These are phyloP conservation scores for Orthonevra nobilis DNA, from an alignment of 2,888 invertebrate genomes.

Conservation along the genomic window DNA sequence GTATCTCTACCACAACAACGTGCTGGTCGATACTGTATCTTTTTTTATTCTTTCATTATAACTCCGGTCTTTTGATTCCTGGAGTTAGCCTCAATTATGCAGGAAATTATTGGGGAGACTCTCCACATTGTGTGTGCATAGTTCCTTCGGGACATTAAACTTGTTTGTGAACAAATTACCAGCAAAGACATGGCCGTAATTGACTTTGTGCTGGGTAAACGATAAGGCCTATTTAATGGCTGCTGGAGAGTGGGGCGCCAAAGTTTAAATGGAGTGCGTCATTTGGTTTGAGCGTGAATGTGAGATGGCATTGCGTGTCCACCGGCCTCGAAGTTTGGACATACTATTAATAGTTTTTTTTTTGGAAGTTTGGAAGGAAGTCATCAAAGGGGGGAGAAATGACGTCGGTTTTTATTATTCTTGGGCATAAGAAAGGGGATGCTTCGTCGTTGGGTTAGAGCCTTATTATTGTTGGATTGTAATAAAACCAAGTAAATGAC, in stretches of 20 bases:
- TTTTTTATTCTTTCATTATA: not conserved
- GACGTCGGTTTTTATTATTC: too few species aligned
- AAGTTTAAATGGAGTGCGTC: conserved; percentile 6
- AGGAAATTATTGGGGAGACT: conserved; percentile 7
- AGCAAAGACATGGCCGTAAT: conserved; percentile 39
- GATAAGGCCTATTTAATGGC: conserved; percentile 1
- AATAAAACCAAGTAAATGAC: conserved; percentile 3
- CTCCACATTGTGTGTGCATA: not conserved
- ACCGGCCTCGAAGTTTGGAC: not conserved
- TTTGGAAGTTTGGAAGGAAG: too few species aligned
- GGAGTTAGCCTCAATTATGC: conserved; percentile 26
- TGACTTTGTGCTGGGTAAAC: conserved; percentile 19
- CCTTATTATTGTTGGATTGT: conserved; percentile 4
- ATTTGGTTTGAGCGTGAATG: not conserved
- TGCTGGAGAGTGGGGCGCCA: not conserved
- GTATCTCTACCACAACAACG: too few species aligned
- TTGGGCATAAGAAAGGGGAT: too few species aligned
- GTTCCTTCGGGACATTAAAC: conserved; percentile 2
- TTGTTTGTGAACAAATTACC: conserved; percentile 37
- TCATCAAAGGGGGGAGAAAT: too few species aligned
- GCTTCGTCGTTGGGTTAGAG: too few species aligned
- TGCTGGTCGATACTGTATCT: too few species aligned
- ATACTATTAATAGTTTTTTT: too few species aligned
- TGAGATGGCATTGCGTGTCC: not conserved
- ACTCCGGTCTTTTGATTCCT: conserved; percentile 37